Evolutionary conservation across 2,113 vertebrate genomes (phyloP).

Genomic region (Amia ocellicauda): DNA sequence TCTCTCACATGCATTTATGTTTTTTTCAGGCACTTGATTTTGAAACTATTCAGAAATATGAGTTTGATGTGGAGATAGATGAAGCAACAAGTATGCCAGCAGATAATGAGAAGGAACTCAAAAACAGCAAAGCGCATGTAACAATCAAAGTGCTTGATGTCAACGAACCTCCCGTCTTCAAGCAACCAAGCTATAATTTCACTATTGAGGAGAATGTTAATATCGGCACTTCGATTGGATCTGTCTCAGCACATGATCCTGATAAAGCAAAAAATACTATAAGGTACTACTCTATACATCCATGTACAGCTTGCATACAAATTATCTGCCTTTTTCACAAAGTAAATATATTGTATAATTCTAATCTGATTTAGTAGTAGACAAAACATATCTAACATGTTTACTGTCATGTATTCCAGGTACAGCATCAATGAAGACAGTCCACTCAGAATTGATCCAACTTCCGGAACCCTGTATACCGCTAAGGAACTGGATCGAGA

Average conservation of each 20-base stretch:
- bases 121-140: conserved; percentile 46
- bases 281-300: conserved; percentile 59
- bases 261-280: conserved; percentile 66
- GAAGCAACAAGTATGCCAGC: conserved; percentile 58
- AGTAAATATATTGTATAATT: too few relatives aligned
- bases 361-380: too few relatives aligned
- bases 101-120: conserved; percentile 23
- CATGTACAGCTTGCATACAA: too few relatives aligned
- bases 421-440: conserved; percentile 70
- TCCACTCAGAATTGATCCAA: conserved; percentile 61
- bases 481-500: conserved; percentile 80
- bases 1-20: neutral
- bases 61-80: conserved; percentile 61
- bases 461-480: conserved; percentile 68
- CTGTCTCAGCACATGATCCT: conserved; percentile 71
- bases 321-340: too few relatives aligned
- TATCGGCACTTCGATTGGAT: conserved; percentile 58
- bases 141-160: conserved; percentile 74
- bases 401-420: too few relatives aligned
- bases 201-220: conserved; percentile 64
- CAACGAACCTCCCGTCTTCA: conserved; percentile 85
- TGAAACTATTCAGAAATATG: conserved; percentile 61
- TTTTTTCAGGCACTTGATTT: conserved; percentile 78
- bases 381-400: too few relatives aligned
- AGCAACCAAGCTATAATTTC: conserved; percentile 65